phyloP scores from a whole-genome alignment of 2,797 vertebrate species.

The Hirundo rustica region DNA sequence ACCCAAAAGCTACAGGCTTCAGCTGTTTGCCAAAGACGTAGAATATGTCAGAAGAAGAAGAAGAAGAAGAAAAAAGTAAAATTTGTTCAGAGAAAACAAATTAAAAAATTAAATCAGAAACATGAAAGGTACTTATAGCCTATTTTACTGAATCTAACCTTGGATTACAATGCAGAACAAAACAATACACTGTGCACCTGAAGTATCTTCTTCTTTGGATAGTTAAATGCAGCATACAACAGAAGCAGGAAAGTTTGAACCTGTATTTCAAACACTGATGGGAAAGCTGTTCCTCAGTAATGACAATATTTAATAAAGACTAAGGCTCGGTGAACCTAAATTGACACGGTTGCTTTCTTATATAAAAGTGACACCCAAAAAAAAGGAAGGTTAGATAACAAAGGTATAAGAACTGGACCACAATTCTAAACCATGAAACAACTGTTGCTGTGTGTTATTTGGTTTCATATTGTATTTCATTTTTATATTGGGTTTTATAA shows the following conservation, averaged over 20 bases:
- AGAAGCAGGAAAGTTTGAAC: background rate
- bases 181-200: background rate
- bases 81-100: background rate
- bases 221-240: background rate
- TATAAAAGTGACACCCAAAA: background rate
- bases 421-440: background rate
- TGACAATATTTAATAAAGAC: background rate
- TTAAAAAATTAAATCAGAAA: background rate
- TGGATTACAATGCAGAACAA: background rate
- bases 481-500: no score
- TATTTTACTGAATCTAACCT: background rate
- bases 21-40: background rate
- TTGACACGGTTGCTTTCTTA: background rate
- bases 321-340: background rate
- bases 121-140: background rate
- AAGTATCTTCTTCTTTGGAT: background rate
- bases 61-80: background rate
- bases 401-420: background rate
- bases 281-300: background rate
- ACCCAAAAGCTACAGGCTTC: background rate
- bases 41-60: background rate
- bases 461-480: no score
- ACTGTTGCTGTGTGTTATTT: background rate
- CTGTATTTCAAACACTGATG: background rate
- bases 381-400: background rate